Evolutionary conservation across 2,797 vertebrate species (phyloP).

Genomic region (Thamnophis elegans): DNA sequence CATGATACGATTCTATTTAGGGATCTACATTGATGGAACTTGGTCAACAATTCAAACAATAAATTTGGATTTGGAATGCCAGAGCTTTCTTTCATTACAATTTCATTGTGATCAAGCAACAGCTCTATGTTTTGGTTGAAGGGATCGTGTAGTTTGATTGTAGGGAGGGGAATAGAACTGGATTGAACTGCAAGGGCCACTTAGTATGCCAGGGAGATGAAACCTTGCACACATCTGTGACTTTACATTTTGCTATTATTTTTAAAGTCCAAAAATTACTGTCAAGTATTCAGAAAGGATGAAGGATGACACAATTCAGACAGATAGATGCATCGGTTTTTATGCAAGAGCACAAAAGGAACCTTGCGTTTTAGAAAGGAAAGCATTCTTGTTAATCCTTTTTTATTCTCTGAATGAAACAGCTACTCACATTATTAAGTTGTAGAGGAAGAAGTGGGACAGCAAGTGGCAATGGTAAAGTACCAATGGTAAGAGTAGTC

Average conservation of each 20-base stretch:
- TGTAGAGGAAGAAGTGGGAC: background rate
- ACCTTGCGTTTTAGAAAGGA: background rate
- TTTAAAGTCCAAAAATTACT: background rate
- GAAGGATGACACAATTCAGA: background rate
- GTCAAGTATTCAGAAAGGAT: background rate
- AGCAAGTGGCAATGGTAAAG: background rate
- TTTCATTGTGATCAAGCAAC: background rate
- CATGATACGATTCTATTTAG: background rate
- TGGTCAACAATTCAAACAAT: background rate
- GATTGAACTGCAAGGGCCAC: background rate
- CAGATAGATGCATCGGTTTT: background rate
- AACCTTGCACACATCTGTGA: background rate
- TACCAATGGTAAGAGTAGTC: background rate
- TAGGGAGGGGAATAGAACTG: background rate
- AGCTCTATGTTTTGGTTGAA: background rate
- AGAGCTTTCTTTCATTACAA: background rate
- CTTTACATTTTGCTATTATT: background rate
- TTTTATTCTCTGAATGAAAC: background rate
- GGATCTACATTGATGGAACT: background rate
- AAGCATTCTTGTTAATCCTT: background rate
- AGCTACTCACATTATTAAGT: background rate
- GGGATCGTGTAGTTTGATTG: background rate
- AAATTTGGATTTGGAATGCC: background rate
- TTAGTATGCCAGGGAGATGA: background rate
- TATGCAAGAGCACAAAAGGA: background rate